Conservation (phyloP, 2,797 vertebrate genomes). For the Manis pentadactyla region DNA sequence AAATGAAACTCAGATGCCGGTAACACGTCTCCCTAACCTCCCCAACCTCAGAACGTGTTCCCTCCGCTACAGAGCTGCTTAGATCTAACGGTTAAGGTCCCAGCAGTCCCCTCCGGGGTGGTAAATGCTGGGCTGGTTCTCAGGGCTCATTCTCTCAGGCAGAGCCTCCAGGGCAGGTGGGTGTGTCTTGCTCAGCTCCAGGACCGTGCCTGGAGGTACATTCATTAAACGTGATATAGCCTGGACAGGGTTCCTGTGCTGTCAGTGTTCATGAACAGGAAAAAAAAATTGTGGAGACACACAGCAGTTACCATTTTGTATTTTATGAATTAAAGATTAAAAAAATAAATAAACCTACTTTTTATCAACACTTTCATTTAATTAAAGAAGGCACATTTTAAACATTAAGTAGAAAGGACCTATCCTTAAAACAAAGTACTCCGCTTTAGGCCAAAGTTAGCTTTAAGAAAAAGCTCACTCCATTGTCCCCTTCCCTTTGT, state of each 20-base stretch:
- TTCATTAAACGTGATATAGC: not conserved
- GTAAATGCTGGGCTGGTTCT: not conserved
- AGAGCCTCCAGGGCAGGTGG: not conserved
- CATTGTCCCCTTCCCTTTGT: not conserved
- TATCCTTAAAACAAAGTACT: not conserved
- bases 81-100: not conserved
- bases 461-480: not conserved
- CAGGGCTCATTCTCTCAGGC: not conserved
- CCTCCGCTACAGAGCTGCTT: not conserved
- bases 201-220: not conserved
- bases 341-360: not conserved
- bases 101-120: not conserved
- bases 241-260: not conserved
- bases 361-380: not conserved
- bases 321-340: conserved; percentile 20
- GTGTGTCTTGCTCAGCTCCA: not conserved
- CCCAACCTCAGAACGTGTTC: not conserved
- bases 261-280: not conserved
- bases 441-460: not conserved
- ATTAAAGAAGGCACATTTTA: conserved; percentile 25
- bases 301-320: not conserved
- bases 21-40: not conserved
- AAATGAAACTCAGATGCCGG: not conserved
- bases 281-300: not conserved
- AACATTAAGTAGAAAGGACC: not conserved